Evolutionary conservation across 2,888 invertebrate genomes (phyloP), one percentile per base, ranked within the genome.

Genomic region (Lordiphosa fenestrarum): DNA sequence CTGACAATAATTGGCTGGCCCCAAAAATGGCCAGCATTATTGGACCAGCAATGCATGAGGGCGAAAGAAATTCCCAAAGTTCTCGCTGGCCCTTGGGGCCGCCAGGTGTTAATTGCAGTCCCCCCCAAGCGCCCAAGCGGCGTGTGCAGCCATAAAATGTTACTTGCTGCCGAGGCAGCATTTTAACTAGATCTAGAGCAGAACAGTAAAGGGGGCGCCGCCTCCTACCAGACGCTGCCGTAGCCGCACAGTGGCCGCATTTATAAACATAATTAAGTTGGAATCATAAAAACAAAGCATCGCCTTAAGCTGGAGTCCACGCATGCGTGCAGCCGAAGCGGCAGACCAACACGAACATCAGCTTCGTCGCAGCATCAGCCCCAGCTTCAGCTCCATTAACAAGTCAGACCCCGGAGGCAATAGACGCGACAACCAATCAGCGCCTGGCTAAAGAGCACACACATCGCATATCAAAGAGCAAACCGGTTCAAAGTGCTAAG

Each of bases 251-350:
- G 64, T 61, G 53, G 71, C 64, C 50, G 68, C 70, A 66, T 70
- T 75, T 80, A 81, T 73, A 72, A 74, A 68, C 73, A 84, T 81
- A 81, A 81, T 81, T 81, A 81, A 81, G 80, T 84, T 81, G 82
- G 60, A 75, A 81, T 81, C 84, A 78, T 81, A 84, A 84, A 80
- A 75, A 66, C 71, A 56, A 47, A 47, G 48, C 21, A 58, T 40
- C 55, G 74, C 80, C 77, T 69, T 56, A 53, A 71, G 77, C 55
- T 55, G 53, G 25, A 36, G 39, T 25, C 42, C 56, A 56, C 77
- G 77, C 80, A 73, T 75, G 83, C 81, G 84, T 73, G 66, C 57
- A 72, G 53, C 53, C 64, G 38, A 49, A 58, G 42, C 60, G 63
- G 33, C 64, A 41, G 40, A 50, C 41, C 58, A 42, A 52, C 41